Conservation (phyloP, 2,113 vertebrate species). For the Sakesphorus luctuosus region DNA sequence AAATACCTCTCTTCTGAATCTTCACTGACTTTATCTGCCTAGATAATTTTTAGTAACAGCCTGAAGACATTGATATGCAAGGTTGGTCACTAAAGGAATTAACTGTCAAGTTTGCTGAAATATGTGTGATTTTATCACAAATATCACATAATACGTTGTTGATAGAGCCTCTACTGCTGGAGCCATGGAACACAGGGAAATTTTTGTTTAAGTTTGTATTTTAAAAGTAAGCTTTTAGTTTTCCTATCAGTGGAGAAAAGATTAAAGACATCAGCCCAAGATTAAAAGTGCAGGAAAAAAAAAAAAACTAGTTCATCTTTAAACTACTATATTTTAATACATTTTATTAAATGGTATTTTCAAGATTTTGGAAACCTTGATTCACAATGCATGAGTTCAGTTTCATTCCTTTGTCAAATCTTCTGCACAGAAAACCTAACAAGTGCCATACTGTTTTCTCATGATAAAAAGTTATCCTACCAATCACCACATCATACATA, state of each 20-base stretch:
- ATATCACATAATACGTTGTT: not conserved
- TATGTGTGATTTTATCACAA: not conserved
- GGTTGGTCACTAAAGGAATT: not conserved
- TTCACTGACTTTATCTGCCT: not conserved
- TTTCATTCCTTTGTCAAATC: not conserved
- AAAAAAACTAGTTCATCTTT: not conserved
- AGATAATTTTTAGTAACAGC: not conserved
- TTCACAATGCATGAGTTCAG: not conserved
- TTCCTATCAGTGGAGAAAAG: not conserved
- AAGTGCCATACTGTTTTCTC: not conserved
- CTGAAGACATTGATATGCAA: not conserved
- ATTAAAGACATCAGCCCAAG: not conserved
- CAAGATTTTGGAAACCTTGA: not conserved
- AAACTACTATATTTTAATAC: not conserved
- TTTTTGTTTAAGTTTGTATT: not conserved
- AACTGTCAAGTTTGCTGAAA: not conserved
- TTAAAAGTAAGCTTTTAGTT: not conserved
- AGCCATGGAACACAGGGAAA: not conserved
- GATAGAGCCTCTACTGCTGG: not conserved
- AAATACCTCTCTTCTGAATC: not conserved
- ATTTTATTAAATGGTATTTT: not conserved
- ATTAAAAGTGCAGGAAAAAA: not conserved
- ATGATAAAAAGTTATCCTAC: not conserved
- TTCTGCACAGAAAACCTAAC: not conserved
- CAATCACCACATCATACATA: not conserved